phyloP scores from a whole-genome alignment of 2,888 invertebrate genomes.

The Boloria euphrosyne region DNA sequence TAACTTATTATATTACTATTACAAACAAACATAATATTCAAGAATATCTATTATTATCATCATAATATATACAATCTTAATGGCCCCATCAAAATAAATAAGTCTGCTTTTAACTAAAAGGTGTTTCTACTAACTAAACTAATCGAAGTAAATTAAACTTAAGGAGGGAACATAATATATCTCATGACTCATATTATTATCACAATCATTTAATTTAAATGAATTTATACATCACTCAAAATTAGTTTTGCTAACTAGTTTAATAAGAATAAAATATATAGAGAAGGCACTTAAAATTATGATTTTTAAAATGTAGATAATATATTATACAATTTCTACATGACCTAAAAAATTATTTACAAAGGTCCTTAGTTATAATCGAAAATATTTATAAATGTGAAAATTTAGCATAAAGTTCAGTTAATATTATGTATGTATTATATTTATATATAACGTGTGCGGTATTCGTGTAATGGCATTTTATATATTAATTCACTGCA shows the following conservation, averaged over 20 bases:
- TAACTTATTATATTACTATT: background rate
- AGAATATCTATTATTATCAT: too few species aligned
- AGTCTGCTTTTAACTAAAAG: background rate
- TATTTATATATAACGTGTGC: background rate
- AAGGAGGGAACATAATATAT: constrained; percentile 5
- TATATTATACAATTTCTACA: too few species aligned
- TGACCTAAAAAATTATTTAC: too few species aligned
- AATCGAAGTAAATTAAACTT: constrained; percentile 1
- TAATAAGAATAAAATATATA: constrained; percentile 16
- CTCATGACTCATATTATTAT: constrained; percentile 8
- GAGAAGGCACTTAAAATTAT: constrained; percentile 32
- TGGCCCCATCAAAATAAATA: constrained; percentile 3
- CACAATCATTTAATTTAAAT: constrained; percentile 23
- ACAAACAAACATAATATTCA: background rate
- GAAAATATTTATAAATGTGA: too few species aligned
- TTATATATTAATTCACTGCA: background rate
- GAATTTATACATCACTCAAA: background rate
- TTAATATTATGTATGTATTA: too few species aligned
- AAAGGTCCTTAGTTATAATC: too few species aligned
- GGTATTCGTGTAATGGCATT: background rate
- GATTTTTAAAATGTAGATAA: background rate
- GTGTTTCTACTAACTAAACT: background rate
- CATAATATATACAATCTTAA: background rate
- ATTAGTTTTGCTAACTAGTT: background rate
- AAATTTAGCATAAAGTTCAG: too few species aligned